These are phyloP conservation scores for Hydrolagus colliei DNA, from an alignment of 2,797 vertebrate genomes.

Conservation along the genomic window DNA sequence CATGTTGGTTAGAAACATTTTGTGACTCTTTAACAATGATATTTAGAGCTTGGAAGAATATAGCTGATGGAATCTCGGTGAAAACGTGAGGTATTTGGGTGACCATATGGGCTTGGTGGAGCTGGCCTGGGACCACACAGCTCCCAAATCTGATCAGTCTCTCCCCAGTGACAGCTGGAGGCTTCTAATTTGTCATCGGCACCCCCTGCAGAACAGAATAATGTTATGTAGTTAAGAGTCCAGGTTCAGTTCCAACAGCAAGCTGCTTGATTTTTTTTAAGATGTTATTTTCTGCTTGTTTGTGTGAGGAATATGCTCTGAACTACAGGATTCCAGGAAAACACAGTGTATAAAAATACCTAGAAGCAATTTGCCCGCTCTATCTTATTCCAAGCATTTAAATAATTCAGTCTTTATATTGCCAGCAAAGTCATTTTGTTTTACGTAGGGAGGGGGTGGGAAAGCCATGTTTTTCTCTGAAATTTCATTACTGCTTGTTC, in stretches of 20 bases:
- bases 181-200: slow-evolving; percentile 99
- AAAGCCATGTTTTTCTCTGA: no score
- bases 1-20: no score
- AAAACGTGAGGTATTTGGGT: slow-evolving; percentile 85
- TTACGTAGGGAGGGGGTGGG: no score
- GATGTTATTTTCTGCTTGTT: slow-evolving; percentile 12
- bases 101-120: slow-evolving; percentile 98
- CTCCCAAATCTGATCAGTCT: slow-evolving; percentile 98
- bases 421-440: no score
- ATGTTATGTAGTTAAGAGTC: slow-evolving; percentile 83
- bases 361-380: slow-evolving; percentile 34
- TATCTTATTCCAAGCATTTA: slow-evolving; percentile 35
- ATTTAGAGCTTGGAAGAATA: slow-evolving; percentile 1
- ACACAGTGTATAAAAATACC: slow-evolving; percentile 33
- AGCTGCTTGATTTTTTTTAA: slow-evolving; percentile 40
- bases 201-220: slow-evolving; percentile 99
- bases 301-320: slow-evolving; percentile 41
- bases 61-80: slow-evolving; percentile 42
- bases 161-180: slow-evolving; percentile 98
- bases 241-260: slow-evolving; percentile 52
- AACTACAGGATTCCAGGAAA: slow-evolving; percentile 43
- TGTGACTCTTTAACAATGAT: no score
- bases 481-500: no score
- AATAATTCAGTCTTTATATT: no score
- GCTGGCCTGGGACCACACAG: slow-evolving; percentile 92